Conservation (phyloP, 2,888 invertebrate species). For the Drosophila meridiana region DNA sequence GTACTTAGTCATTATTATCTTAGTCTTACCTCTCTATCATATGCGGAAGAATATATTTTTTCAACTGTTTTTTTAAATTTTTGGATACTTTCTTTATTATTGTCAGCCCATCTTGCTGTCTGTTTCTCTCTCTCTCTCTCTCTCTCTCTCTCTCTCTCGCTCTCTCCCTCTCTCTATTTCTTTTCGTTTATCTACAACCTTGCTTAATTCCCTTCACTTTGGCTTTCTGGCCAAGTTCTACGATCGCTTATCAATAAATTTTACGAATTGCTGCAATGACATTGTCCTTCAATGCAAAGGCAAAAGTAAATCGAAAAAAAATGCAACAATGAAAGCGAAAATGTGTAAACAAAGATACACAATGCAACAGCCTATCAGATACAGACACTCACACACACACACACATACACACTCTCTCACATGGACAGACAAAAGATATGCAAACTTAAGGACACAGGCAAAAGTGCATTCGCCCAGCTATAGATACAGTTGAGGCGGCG, state of each 20-base stretch:
- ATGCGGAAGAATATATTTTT: background rate
- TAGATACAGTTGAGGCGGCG: constrained; percentile 1
- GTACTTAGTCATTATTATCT: no score
- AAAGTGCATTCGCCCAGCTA: constrained; percentile 50
- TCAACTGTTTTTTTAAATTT: no score
- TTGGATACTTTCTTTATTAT: no score
- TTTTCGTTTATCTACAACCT: constrained; percentile 35
- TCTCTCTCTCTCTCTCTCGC: background rate
- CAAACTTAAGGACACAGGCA: constrained; percentile 80
- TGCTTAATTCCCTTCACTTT: constrained; percentile 46
- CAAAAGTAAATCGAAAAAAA: constrained; percentile 1
- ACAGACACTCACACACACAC: constrained; percentile 14
- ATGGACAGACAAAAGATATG: constrained; percentile 29
- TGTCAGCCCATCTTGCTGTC: background rate
- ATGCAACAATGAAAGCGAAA: constrained; percentile 43
- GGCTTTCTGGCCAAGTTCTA: constrained; percentile 50
- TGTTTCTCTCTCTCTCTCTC: rapidly evolving
- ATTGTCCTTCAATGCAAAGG: constrained; percentile 74
- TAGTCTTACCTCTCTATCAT: no score
- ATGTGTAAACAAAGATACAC: constrained; percentile 66
- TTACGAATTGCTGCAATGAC: constrained; percentile 52
- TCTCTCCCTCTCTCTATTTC: background rate
- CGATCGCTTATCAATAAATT: constrained; percentile 67
- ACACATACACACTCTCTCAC: constrained; percentile 10
- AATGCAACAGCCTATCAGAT: constrained; percentile 51